These are phyloP conservation scores for Asobara japonica DNA, from an alignment of 1,140 invertebrate genomes.

Conservation along the genomic window DNA sequence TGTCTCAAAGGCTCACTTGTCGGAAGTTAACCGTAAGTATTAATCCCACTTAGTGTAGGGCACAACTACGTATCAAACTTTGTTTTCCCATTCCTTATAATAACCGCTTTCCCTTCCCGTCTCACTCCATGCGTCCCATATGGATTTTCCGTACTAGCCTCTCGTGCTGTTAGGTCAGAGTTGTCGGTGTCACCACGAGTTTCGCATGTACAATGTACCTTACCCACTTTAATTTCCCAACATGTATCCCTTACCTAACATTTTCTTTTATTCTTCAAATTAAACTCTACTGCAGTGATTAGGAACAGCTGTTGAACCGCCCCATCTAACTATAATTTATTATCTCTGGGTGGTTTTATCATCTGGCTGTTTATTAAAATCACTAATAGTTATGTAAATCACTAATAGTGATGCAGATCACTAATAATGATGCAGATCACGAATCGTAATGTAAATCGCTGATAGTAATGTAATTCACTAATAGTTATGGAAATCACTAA, in stretches of 20 bases:
- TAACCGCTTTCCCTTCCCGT: background rate
- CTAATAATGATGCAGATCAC: too few relatives aligned
- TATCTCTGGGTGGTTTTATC: too few relatives aligned
- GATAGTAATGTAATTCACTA: too few relatives aligned
- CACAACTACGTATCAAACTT: background rate
- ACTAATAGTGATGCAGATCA: too few relatives aligned
- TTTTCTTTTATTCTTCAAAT: background rate
- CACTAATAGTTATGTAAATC: too few relatives aligned
- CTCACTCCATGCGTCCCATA: background rate
- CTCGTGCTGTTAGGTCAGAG: background rate
- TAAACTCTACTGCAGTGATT: background rate
- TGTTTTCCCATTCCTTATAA: background rate
- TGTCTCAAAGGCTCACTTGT: background rate
- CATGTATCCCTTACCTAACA: background rate
- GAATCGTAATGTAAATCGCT: too few relatives aligned
- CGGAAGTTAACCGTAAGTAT: conserved; percentile 8
- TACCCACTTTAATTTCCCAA: background rate
- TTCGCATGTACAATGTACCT: background rate
- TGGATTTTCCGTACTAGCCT: background rate
- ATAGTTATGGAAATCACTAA: too few relatives aligned
- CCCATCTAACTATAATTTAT: too few relatives aligned
- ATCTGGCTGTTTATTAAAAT: too few relatives aligned
- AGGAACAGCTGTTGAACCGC: background rate
- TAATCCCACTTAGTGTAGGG: background rate
- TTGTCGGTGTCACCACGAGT: background rate